These are phyloP conservation scores for Notocelia uddmanniana DNA, from an alignment of 2,888 invertebrate species.

Conservation along the genomic window DNA sequence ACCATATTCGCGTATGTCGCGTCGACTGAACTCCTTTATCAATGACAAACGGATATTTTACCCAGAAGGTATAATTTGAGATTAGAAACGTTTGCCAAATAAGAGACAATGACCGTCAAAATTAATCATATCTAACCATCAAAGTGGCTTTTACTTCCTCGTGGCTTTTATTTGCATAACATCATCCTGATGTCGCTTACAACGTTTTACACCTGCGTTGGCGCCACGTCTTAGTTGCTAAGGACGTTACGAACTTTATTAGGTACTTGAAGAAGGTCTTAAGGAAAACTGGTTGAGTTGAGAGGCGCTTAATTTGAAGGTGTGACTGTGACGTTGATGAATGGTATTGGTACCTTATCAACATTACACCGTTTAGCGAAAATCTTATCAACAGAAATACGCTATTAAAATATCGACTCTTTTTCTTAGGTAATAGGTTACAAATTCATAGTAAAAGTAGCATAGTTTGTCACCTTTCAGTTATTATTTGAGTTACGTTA, in stretches of 20 bases:
- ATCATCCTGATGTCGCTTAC: slow-evolving; percentile 1
- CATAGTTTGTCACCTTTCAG: not conserved
- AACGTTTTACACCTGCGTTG: not conserved
- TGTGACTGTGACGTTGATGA: slow-evolving; percentile 25
- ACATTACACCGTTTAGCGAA: not conserved
- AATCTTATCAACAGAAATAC: not conserved
- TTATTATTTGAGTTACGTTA: not conserved
- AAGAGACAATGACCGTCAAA: not conserved
- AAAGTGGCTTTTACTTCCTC: not conserved
- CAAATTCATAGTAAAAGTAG: not conserved
- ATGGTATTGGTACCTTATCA: not conserved
- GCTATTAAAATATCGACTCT: not conserved
- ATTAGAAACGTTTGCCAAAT: not conserved
- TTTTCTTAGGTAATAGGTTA: not conserved
- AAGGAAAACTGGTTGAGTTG: not conserved
- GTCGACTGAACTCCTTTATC: too few relatives aligned
- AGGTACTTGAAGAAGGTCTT: not conserved
- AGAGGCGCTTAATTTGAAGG: slow-evolving; percentile 1
- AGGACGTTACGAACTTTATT: not conserved
- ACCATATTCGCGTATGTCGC: too few relatives aligned
- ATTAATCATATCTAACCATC: too few relatives aligned
- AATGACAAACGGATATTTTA: not conserved
- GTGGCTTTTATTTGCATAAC: too few relatives aligned
- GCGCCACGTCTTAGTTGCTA: slow-evolving; percentile 8
- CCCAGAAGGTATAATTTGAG: not conserved